Evolutionary conservation across 1,140 invertebrate species (phyloP).

Genomic region (Oppia nitens): DNA sequence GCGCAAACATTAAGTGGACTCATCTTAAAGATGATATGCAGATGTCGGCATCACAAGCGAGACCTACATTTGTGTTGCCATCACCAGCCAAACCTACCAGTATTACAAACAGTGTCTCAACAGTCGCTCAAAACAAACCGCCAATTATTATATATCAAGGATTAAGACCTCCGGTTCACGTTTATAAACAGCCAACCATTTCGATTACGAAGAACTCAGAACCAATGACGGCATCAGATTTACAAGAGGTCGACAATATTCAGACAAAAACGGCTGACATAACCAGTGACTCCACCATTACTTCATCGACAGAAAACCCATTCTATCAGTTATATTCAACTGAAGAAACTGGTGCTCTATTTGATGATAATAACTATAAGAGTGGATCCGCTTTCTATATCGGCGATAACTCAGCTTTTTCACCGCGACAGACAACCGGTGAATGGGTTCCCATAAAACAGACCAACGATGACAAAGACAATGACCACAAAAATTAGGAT

Average conservation of each 20-base stretch:
- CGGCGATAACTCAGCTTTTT: neutral
- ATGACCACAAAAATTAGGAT: too few relatives aligned
- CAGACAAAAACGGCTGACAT: neutral
- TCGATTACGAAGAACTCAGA: neutral
- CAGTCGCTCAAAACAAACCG: constrained; percentile 25
- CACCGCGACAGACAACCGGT: neutral
- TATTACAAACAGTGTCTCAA: too few relatives aligned
- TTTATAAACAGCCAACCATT: constrained; percentile 19
- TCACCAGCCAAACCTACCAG: constrained; percentile 2
- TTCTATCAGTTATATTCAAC: neutral
- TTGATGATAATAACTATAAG: neutral
- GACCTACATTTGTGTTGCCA: neutral
- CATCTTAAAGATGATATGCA: neutral
- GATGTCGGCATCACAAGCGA: neutral
- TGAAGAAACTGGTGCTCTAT: neutral
- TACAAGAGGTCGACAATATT: neutral
- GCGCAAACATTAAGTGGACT: neutral
- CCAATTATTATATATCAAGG: constrained; percentile 33
- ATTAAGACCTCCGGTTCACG: constrained; percentile 29
- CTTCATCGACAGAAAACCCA: neutral
- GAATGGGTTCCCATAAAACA: neutral
- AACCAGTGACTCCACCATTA: neutral
- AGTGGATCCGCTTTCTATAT: neutral
- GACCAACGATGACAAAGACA: too few relatives aligned
- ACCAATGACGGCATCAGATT: neutral